A percentile compares a stretch with the other conserved stretches of the same genome.
phyloP scores from a whole-genome alignment of 1,140 invertebrate species.

The Drosophila quadrilineata region DNA sequence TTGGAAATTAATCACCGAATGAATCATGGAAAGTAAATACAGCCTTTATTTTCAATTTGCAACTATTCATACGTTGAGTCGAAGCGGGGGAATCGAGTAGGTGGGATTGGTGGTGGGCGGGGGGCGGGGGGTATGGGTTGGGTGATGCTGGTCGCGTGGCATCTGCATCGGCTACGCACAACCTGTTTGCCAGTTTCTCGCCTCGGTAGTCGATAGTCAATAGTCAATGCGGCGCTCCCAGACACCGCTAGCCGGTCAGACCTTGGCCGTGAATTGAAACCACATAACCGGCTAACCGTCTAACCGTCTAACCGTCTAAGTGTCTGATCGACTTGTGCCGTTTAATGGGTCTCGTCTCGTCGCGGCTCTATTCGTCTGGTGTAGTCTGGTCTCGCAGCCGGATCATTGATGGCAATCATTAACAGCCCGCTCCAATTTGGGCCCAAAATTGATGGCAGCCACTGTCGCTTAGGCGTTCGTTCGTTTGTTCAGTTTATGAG shows the following conservation, averaged over 20 bases:
- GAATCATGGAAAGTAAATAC: no score
- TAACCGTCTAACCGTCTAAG: conserved; percentile 13
- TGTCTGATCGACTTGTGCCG: not conserved
- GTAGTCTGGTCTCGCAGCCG: conserved; percentile 39
- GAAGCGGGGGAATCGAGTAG: no score
- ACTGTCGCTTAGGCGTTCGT: conserved; percentile 21
- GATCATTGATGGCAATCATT: conserved; percentile 47
- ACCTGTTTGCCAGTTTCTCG: conserved; percentile 3
- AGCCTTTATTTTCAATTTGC: no score
- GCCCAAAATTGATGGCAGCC: conserved; percentile 31
- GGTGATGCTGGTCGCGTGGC: no score
- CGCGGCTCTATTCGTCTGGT: not conserved
- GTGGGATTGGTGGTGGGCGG: no score
- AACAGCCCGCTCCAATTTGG: conserved; percentile 45
- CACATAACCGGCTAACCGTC: conserved; percentile 16
- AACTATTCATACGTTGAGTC: no score
- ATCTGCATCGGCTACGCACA: not conserved
- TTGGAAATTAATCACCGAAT: no score
- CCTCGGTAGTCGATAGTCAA: not conserved
- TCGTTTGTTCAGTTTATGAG: conserved; percentile 60
- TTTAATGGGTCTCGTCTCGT: conserved; percentile 4
- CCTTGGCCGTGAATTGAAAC: conserved; percentile 41
- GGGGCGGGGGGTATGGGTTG: no score
- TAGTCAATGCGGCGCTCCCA: conserved; percentile 1
- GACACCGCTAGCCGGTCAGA: conserved; percentile 9